Conservation (phyloP, 2,888 invertebrate species). For the Leptinotarsa peninsularis region DNA sequence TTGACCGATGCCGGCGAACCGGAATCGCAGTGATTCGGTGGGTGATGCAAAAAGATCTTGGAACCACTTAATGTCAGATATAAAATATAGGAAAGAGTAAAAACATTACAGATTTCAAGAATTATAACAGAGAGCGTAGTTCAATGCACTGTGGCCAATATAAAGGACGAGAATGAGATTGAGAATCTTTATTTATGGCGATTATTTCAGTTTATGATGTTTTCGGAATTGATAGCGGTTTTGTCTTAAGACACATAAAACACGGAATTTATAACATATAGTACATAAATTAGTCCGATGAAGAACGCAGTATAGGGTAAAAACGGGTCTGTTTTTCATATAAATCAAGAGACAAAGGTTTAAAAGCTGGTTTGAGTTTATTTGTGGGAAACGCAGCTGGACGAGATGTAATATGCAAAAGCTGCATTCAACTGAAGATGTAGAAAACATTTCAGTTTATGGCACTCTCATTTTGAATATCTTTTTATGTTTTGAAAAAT, state of each 20-base stretch:
- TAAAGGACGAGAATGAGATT: conserved; percentile 21
- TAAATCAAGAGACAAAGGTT: conserved; percentile 23
- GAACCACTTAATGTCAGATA: conserved; percentile 53
- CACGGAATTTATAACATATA: conserved; percentile 23
- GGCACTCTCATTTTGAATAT: background rate
- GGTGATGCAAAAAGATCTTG: conserved; percentile 48
- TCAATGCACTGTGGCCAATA: conserved; percentile 30
- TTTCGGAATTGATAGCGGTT: conserved; percentile 30
- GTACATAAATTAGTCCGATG: conserved; percentile 27
- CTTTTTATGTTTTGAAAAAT: background rate
- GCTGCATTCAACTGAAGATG: conserved; percentile 1
- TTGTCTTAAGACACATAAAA: conserved; percentile 30
- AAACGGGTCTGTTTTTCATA: background rate
- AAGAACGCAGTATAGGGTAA: conserved; percentile 22
- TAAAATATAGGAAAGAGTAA: conserved; percentile 51
- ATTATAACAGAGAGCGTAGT: conserved; percentile 41
- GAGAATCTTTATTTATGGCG: conserved; percentile 30
- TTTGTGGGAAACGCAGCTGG: conserved; percentile 17
- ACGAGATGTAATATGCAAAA: conserved; percentile 13
- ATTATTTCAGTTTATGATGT: conserved; percentile 33
- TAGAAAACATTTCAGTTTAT: background rate
- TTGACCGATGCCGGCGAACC: conserved; percentile 33
- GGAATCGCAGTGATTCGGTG: conserved; percentile 41
- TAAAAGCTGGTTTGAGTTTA: conserved; percentile 5
- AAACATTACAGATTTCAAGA: conserved; percentile 49